Conservation (phyloP, 2,113 vertebrate species). For the Myotis brandtii region DNA sequence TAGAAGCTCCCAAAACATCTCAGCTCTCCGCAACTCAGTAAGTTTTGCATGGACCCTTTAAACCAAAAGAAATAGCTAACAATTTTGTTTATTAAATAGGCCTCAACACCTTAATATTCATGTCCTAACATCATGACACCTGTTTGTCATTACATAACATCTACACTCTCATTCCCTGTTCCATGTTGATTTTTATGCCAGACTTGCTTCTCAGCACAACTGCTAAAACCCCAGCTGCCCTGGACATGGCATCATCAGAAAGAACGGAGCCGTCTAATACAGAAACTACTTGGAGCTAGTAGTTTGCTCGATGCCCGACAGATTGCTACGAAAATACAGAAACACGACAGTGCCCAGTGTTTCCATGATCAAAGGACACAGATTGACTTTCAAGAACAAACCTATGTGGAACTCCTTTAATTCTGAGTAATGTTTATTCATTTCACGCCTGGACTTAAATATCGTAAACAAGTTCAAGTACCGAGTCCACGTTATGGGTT, state of each 20-base stretch:
- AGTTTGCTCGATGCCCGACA: background rate
- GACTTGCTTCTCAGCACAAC: background rate
- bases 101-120: background rate
- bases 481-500: background rate
- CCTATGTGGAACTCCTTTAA: background rate
- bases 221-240: background rate
- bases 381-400: background rate
- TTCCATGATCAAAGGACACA: background rate
- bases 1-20: background rate
- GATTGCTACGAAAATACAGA: background rate
- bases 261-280: background rate
- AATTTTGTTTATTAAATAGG: background rate
- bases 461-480: background rate
- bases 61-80: background rate
- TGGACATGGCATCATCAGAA: background rate
- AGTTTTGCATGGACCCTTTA: background rate
- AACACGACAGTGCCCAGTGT: background rate
- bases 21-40: background rate
- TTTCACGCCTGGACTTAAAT: background rate
- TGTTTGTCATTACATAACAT: background rate
- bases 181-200: background rate
- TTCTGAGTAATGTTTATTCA: background rate
- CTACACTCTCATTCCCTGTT: background rate
- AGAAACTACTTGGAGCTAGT: background rate
- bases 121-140: background rate